Evolutionary conservation across 2,113 vertebrate genomes (phyloP), one percentile per base, ranked within the genome.

Genomic region (Columba janthina): DNA sequence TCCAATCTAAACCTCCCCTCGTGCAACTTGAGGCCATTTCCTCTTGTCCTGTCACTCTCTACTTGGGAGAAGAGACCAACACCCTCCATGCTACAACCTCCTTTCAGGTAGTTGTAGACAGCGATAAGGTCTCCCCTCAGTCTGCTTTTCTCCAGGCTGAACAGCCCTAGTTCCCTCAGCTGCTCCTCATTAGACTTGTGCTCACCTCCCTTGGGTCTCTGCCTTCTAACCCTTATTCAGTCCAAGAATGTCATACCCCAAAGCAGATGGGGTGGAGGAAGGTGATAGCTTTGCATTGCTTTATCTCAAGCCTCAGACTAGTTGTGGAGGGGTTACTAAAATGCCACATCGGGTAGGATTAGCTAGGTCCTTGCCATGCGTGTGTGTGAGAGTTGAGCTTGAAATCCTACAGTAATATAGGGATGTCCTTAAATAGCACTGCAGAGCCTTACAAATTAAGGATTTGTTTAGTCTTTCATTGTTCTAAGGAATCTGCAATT

Each of bases 391-490:
- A 73, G 66, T 40, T 84, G 1, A 0, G 38, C 40, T 72, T 76
- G n/a, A 71, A 88, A 86, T 85, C 85, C 66, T 91, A 1, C 58
- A 38, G 48, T 61, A 65, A 76, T 46, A 34, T 11, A 38, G 21
- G 19, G 40, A 58, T 95, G 91, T 72, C 93, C 78, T 85, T 93
- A 94, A 95, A 94, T 95, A 87, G 94, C 58, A 72, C 71, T 58
- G 34, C 4, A 14, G 62, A 89, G 87, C 66, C 60, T 79, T 93
- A 70, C 79, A 91, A 94, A 95, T 91, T 82, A 75, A 81, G 62
- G 50, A 82, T 82, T 89, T 85, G 77, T 92, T 94, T 82, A 93
- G 91, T 6, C 88, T 96, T 87, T 91, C 73, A 94, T 96, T 96
- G 87, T 96, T 95, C 62, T 79, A 54, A 93, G 85, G 84, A 91